Conservation (phyloP, 2,113 vertebrate genomes). For the Chaetura pelagica region DNA sequence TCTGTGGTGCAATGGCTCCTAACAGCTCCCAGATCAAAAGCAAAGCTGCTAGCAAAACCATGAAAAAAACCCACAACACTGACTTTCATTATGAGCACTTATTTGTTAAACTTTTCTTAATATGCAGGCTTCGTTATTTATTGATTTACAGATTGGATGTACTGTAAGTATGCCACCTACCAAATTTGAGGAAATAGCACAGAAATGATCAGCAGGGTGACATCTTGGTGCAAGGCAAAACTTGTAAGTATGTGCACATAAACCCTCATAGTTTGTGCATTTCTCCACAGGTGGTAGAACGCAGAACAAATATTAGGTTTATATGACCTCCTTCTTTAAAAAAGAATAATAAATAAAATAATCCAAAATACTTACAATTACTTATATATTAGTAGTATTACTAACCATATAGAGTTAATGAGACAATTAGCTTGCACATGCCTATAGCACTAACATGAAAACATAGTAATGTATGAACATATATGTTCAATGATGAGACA, state of each 20-base stretch:
- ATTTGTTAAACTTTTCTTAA: conserved; percentile 53
- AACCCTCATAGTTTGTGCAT: background rate
- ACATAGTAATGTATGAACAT: background rate
- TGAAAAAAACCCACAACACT: background rate
- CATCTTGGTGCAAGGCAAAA: conserved; percentile 16
- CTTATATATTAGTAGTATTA: background rate
- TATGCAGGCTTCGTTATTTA: conserved; percentile 37
- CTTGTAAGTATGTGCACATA: background rate
- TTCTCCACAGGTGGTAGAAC: background rate
- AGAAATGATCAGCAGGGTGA: conserved; percentile 35
- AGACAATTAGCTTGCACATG: background rate
- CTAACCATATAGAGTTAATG: background rate
- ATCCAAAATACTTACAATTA: background rate
- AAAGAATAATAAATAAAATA: background rate
- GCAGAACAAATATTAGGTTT: background rate
- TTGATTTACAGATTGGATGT: conserved; percentile 46
- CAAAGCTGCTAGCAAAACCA: conserved; percentile 43
- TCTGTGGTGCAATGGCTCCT: conserved; percentile 74
- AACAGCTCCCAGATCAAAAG: conserved; percentile 81
- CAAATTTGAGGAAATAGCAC: conserved; percentile 28
- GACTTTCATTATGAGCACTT: conserved; percentile 48
- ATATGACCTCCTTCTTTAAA: background rate
- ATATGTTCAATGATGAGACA: background rate
- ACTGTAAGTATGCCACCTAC: conserved; percentile 34
- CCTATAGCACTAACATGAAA: background rate